Conservation (phyloP, 2,888 invertebrate species). For the Crocallis elinguaria region DNA sequence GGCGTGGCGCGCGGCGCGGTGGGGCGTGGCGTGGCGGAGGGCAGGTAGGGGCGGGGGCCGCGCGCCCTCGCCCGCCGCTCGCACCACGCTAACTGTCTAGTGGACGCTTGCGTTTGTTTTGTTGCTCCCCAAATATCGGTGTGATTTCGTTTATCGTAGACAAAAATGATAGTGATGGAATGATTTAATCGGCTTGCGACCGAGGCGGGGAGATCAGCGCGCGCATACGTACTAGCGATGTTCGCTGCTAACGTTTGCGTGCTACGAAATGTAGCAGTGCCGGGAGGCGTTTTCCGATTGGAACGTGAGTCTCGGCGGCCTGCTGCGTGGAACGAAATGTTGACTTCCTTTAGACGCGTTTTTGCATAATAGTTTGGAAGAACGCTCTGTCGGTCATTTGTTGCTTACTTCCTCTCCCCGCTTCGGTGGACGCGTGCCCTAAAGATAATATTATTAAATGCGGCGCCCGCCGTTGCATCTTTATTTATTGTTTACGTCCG, state of each 20-base stretch:
- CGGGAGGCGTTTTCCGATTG: background rate
- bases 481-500: conserved; percentile 37
- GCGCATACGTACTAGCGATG: too few species aligned
- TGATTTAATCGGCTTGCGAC: conserved; percentile 66
- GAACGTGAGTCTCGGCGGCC: too few species aligned
- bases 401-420: background rate
- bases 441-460: conserved; percentile 27
- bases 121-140: conserved; percentile 82
- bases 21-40: conserved; percentile 68
- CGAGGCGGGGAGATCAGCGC: background rate
- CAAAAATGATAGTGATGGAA: conserved; percentile 72
- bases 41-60: conserved; percentile 68
- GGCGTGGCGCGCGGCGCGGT: conserved; percentile 55
- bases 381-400: background rate
- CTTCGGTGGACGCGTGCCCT: conserved; percentile 4
- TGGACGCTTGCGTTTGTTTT: conserved; percentile 80
- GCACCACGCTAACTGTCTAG: conserved; percentile 68
- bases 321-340: too few species aligned
- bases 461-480: conserved; percentile 24
- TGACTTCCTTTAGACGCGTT: background rate
- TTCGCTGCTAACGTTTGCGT: background rate
- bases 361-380: background rate
- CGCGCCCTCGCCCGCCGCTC: conserved; percentile 40
- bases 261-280: background rate
- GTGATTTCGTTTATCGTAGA: conserved; percentile 77